Evolutionary conservation across 2,797 vertebrate genomes (phyloP).

Genomic region (Babyrousa celebensis): DNA sequence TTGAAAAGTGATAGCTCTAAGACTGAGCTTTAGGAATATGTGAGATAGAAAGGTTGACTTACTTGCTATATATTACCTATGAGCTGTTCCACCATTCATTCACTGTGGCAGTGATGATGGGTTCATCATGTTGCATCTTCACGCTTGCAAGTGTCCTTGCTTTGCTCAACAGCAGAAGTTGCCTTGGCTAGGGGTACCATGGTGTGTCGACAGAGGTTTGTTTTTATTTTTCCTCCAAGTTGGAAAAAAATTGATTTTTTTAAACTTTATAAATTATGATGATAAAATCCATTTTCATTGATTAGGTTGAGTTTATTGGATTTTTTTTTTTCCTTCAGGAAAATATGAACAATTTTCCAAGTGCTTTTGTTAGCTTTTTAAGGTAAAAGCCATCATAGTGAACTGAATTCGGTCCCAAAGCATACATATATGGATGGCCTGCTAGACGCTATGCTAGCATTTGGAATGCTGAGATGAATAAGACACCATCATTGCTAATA

Average conservation of each 20-base stretch:
- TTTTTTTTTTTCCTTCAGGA: conserved; percentile 46
- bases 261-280: not conserved
- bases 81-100: not conserved
- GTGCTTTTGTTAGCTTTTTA: conserved; percentile 46
- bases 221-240: not conserved
- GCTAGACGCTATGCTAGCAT: not conserved
- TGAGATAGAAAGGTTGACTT: conserved; percentile 13
- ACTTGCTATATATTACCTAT: not conserved
- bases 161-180: not conserved
- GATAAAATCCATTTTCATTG: not conserved
- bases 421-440: not conserved
- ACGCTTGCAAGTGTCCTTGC: not conserved
- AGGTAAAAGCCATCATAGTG: conserved; percentile 9
- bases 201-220: not conserved
- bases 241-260: not conserved
- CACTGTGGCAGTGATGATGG: not conserved
- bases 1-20: conserved; percentile 24
- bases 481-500: not conserved
- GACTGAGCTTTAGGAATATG: not conserved
- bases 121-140: not conserved
- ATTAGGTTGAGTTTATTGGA: conserved; percentile 18
- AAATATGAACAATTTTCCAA: conserved; percentile 35
- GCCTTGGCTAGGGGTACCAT: not conserved
- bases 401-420: conserved; percentile 4
- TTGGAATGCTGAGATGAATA: not conserved